Evolutionary conservation across 2,113 vertebrate genomes (phyloP), one percentile per base, ranked within the genome.

Genomic region (Perca flavescens): DNA sequence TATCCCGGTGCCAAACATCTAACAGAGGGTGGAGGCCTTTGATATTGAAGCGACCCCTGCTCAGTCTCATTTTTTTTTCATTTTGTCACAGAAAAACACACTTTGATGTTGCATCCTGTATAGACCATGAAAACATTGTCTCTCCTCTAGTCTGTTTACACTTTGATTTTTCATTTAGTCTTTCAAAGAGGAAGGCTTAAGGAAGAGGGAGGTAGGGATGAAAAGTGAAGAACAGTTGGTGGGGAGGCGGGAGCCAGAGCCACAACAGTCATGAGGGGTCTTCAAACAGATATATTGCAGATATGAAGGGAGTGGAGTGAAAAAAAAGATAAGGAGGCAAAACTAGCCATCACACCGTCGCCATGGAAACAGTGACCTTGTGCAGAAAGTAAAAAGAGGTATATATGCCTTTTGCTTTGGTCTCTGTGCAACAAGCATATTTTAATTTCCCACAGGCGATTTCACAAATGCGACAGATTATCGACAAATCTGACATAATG

Each of bases 301-400:
- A 94, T 91, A 89, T 89, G 80, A 93, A 85, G 77, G 79, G 72
- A 88, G 77, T 75, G 68, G 70, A 89, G 88, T 77, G 82, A 89
- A 89, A 90, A 88, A 89, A 89, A 91, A 86, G 74, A 91, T 84
- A 86, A 88, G 78, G 83, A 90, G 87, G 87, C 74, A 92, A 91
- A 92, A 93, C 91, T 92, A 93, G 90, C 93, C 89, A 90, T 88
- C 84, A 90, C 85, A 68, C 82, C 57, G 91, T 94, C 88, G 36
- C 91, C 93, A 94, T 93, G 93, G 93, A 91, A 94, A 94, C 94
- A 91, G 93, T 92, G 94, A 94, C 94, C 93, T 91, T 93, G 89
- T 89, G 82, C 83, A 86, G 84, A 90, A 89, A 89, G 81, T 85
- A 82, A 88, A 82, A 86, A 63, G 91, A 83, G 88, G 89, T 87